phyloP scores from a whole-genome alignment of 1,140 invertebrate genomes.

The Drosophila bipectinata region DNA sequence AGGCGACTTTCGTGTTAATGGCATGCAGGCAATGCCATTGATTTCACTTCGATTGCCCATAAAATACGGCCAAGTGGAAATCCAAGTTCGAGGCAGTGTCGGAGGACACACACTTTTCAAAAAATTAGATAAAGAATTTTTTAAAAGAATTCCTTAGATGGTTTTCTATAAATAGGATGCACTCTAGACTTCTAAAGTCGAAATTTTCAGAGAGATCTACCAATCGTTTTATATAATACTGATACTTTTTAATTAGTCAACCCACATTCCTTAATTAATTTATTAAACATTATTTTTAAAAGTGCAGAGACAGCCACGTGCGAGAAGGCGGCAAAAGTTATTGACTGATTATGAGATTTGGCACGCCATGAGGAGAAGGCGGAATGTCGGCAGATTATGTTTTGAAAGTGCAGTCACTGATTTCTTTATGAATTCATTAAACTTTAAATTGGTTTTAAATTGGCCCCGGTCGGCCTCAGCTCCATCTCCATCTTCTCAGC shows the following conservation, averaged over 20 bases:
- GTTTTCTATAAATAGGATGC: not conserved
- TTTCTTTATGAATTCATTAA: slow-evolving; percentile 83
- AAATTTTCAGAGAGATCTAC: not conserved
- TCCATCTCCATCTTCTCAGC: slow-evolving; percentile 5
- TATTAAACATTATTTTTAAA: not conserved
- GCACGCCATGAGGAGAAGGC: slow-evolving; percentile 67
- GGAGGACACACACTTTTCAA: slow-evolving; percentile 27
- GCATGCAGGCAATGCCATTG: slow-evolving; percentile 81
- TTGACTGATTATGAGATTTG: slow-evolving; percentile 83
- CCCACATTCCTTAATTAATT: not conserved
- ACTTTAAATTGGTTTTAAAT: slow-evolving; percentile 83
- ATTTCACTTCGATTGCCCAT: slow-evolving; percentile 82
- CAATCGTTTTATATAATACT: not conserved
- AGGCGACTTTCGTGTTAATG: slow-evolving; percentile 79
- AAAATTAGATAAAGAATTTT: not conserved
- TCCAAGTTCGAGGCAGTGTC: slow-evolving; percentile 32
- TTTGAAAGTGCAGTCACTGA: slow-evolving; percentile 80
- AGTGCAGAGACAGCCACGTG: slow-evolving; percentile 63
- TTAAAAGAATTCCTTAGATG: not conserved
- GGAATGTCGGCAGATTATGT: slow-evolving; percentile 77
- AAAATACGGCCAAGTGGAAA: slow-evolving; percentile 76
- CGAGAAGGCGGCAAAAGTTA: slow-evolving; percentile 80
- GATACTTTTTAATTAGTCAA: not conserved
- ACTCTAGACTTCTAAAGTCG: too few relatives aligned
- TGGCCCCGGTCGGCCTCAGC: slow-evolving; percentile 50